Base-by-base conservation (phyloP, 2,888 invertebrate genomes). In the Erebia aethiops region DNA sequence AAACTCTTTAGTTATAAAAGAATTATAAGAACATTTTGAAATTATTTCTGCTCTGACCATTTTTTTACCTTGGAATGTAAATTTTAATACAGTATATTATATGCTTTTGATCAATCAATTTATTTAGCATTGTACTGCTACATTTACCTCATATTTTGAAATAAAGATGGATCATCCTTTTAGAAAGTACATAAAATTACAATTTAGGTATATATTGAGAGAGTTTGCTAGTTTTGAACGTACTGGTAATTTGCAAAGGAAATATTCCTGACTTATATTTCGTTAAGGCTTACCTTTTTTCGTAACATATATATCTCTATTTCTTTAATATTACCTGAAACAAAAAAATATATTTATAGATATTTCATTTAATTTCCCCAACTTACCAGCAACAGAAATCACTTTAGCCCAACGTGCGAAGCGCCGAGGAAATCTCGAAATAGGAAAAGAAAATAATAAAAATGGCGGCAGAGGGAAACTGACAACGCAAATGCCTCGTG, bases 401-500 rank as follows among this genome's bases (percentile, higher is more conserved):
- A 69, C 70, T 67, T 60, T 58, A 49, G 61, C 58, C 54, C 66
- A 70, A 68, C 68, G 70, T 67, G 65, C 71, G 57, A 16, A 65
- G 52, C 64, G 70, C 46, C 67, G 72, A 75, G 71, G 72, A 74
- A 77, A 76, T 79, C 70, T 71, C 61, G 65, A 35, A 74, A 74
- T 71, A 58, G 69, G 71, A 71, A 73, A 70, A 65, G 75, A 77
- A 78, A 80, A 81, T 80, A 79, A 78, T 76, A 78, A 79, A 76
- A 77, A 76, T 75, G 75, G 74, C 75, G 76, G 77, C 73, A 77
- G 66, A 75, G 76, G 77, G 76, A 80, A 80, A 81, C 80, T 79
- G 79, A 78, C 80, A 77, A 77, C 78, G 78, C 76, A 78, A 79
- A 79, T 79, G 77, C 77, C 77, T 77, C 79, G 75, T 79, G 80